Evolutionary conservation across 37 sponge, comb jelly and placozoan genomes (phyloP).

Genomic region (Hexactinellida sp.): DNA sequence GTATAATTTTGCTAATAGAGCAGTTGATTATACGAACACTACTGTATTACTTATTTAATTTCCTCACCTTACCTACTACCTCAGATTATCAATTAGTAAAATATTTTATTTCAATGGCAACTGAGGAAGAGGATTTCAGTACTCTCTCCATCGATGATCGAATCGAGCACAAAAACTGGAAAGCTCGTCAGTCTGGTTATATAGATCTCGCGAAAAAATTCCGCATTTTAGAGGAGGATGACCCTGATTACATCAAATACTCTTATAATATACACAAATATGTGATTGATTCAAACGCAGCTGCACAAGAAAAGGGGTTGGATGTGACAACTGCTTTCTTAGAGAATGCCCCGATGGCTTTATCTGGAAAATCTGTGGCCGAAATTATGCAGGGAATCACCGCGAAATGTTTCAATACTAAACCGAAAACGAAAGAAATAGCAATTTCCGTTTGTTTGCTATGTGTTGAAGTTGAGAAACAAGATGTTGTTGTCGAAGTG

Average conservation of each 20-base stretch:
- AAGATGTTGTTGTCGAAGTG: slow-evolving; percentile 65
- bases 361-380: slow-evolving; percentile 49
- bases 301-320: slow-evolving; percentile 84
- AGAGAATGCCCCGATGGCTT: slow-evolving; percentile 47
- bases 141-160: slow-evolving; percentile 58
- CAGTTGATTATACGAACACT: no score
- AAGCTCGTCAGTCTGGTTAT: slow-evolving; percentile 69
- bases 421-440: slow-evolving; percentile 69
- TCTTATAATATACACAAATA: slow-evolving; percentile 63
- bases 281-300: slow-evolving; percentile 68
- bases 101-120: no score
- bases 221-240: slow-evolving; percentile 54
- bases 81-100: no score
- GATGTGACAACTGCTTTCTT: slow-evolving; percentile 73
- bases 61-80: no score
- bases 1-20: no score
- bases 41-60: no score
- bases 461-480: slow-evolving; percentile 83
- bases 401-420: slow-evolving; percentile 72
- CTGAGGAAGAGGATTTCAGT: slow-evolving; percentile 51
- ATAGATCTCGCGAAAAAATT: slow-evolving; percentile 74
- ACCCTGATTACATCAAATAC: slow-evolving; percentile 60
- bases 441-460: slow-evolving; percentile 54
- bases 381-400: slow-evolving; percentile 78
- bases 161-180: slow-evolving; percentile 73